Base-by-base conservation (phyloP, 1,140 invertebrate species). In the Anastrepha obliqua region DNA sequence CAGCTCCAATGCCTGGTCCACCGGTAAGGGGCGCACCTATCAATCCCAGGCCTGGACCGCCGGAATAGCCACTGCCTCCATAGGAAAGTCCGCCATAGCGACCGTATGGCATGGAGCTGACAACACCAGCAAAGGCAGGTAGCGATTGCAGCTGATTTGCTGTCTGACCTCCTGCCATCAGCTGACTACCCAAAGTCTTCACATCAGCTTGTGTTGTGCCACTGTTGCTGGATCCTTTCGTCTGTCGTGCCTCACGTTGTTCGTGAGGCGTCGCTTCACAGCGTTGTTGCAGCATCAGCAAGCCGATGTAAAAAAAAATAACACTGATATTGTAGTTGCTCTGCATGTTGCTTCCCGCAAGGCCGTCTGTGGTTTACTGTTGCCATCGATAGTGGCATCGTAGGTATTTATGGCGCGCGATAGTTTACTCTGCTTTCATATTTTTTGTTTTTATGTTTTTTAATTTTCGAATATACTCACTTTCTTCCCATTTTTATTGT, bases 341-440 rank as follows among this genome's bases (percentile, higher is more conserved):
- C 44, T 81, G 44, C 74, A 81, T 81, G 74, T 81, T 81, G 74
- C 74, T 81, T 55, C 20, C 74, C 29, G 20, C 74, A 81, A 55
- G 74, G 74, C 47, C 55, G 51, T 20, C 15, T 55, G 29, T 2
- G 17, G 44, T 51, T 55, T 2, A 81, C 74, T 81, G 47, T 81
- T 51, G 47, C 13, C n/a, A 55, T 2, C n/a, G 51, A 1, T 3
- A 7, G 3, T 7, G 17, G 5, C 47, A 42, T 11, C 20, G 4
- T 9, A 55, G 44, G 39, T 81, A 81, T 81, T 81, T 81, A 81
- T 81, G 47, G 74, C 9, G 8, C n/a, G 2, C 0, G 5, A 4
- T n/a, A n/a, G 51, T 55, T 6, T 11, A 55, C 6, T 55, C 6
- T 55, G 51, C 20, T 55, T 20, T 55, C 47, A 55, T 20, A 1